Evolutionary conservation across 2,888 invertebrate species (phyloP).

Genomic region (Spilosoma lubricipeda): DNA sequence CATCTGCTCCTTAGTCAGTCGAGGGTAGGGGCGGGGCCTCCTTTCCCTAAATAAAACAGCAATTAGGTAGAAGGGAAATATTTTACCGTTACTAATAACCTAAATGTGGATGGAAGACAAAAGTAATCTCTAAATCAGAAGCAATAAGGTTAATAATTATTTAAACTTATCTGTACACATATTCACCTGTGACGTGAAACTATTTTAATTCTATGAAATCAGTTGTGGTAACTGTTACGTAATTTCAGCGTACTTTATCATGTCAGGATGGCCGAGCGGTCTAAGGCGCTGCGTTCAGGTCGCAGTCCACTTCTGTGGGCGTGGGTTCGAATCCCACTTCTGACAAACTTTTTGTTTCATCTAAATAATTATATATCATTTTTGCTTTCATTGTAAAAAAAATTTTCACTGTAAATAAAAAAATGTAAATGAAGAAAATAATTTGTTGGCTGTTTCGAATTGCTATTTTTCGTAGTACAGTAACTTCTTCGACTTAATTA

Average conservation of each 20-base stretch:
- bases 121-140: slow-evolving; percentile 4
- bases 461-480: no score
- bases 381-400: not conserved
- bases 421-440: no score
- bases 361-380: not conserved
- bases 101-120: not conserved
- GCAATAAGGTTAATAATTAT: not conserved
- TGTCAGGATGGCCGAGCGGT: slow-evolving; percentile 82
- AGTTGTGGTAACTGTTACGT: not conserved
- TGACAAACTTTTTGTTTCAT: slow-evolving; percentile 66
- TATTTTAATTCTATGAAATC: slow-evolving; percentile 38
- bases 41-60: not conserved
- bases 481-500: no score
- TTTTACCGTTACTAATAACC: no score
- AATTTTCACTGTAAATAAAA: no score
- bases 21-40: no score
- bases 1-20: not conserved
- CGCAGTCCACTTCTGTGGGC: slow-evolving; percentile 84
- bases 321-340: slow-evolving; percentile 84
- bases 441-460: no score
- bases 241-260: slow-evolving; percentile 40
- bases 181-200: slow-evolving; percentile 52
- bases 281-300: slow-evolving; percentile 84
- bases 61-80: not conserved
- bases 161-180: not conserved